phyloP scores from a whole-genome alignment of 2,888 invertebrate species.

The Marronus borbonicus region DNA sequence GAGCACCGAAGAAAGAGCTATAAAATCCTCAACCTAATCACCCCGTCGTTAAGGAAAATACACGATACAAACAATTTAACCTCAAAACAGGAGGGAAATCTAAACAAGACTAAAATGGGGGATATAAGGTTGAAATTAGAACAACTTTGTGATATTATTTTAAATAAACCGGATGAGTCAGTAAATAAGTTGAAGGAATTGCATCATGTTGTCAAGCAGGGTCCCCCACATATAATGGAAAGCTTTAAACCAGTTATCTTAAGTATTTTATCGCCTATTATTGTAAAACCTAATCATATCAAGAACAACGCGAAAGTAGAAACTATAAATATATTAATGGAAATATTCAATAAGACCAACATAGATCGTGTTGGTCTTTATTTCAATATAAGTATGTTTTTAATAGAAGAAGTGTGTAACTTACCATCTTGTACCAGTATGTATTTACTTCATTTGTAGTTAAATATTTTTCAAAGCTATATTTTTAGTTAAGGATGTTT shows the following conservation, averaged over 20 bases:
- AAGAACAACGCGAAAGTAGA: conserved; percentile 72
- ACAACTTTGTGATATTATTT: conserved; percentile 15
- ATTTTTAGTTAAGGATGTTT: conserved; percentile 70
- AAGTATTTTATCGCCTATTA: conserved; percentile 12
- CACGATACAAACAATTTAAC: conserved; percentile 44
- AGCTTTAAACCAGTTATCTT: conserved; percentile 15
- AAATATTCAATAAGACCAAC: conserved; percentile 71
- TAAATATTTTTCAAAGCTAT: not conserved
- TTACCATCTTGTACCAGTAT: not conserved
- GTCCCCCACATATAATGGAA: conserved; percentile 4
- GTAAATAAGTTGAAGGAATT: conserved; percentile 21
- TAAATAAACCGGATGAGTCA: conserved; percentile 22
- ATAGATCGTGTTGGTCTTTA: conserved; percentile 73
- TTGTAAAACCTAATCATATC: conserved; percentile 49
- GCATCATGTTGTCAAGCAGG: not conserved
- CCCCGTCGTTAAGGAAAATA: conserved; percentile 28
- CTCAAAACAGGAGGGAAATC: conserved; percentile 36
- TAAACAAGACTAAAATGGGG: conserved; percentile 28
- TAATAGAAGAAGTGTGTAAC: conserved; percentile 69
- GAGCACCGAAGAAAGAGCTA: not conserved
- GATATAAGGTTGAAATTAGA: conserved; percentile 22
- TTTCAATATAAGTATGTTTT: conserved; percentile 73
- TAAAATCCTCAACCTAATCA: not conserved
- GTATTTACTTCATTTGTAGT: not conserved
- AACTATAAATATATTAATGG: conserved; percentile 72